Evolutionary conservation across 2,888 invertebrate genomes (phyloP).

Genomic region (Tortricodes alternella): DNA sequence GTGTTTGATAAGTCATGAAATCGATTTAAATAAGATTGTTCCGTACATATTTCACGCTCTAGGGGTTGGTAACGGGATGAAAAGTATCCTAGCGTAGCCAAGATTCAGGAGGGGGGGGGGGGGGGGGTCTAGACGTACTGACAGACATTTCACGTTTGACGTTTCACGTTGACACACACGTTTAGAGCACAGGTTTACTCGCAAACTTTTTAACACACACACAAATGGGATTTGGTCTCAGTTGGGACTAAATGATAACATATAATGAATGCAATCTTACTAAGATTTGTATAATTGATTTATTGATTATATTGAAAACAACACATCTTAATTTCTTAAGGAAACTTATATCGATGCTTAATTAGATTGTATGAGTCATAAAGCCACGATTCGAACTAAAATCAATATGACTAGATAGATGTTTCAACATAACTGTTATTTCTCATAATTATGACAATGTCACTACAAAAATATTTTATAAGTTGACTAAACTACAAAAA

Average conservation of each 20-base stretch:
- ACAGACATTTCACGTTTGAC: too few relatives aligned
- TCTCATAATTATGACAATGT: constrained; percentile 2
- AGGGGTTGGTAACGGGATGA: too few relatives aligned
- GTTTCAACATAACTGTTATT: not conserved
- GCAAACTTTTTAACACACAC: not conserved
- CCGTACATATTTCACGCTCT: too few relatives aligned
- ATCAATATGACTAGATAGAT: constrained; percentile 17
- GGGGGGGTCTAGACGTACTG: too few relatives aligned
- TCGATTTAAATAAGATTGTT: too few relatives aligned
- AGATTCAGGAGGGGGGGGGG: too few relatives aligned
- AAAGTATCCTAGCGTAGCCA: too few relatives aligned
- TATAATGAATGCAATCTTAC: constrained; percentile 60
- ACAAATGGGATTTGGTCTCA: not conserved
- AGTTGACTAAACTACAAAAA: constrained; percentile 3
- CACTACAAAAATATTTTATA: constrained; percentile 5
- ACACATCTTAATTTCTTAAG: constrained; percentile 53
- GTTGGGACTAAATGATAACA: constrained; percentile 49
- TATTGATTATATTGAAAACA: constrained; percentile 63
- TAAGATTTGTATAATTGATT: constrained; percentile 67
- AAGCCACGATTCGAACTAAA: constrained; percentile 38
- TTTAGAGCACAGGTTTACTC: not conserved
- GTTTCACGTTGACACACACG: not conserved
- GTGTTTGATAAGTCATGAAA: too few relatives aligned
- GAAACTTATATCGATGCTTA: constrained; percentile 44
- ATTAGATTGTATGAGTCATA: constrained; percentile 30